Percentiles rank a stretch among this genome's conserved stretches.
These are phyloP conservation scores for Drosophila diplacantha DNA, from an alignment of 2,888 invertebrate genomes.

Conservation along the genomic window DNA sequence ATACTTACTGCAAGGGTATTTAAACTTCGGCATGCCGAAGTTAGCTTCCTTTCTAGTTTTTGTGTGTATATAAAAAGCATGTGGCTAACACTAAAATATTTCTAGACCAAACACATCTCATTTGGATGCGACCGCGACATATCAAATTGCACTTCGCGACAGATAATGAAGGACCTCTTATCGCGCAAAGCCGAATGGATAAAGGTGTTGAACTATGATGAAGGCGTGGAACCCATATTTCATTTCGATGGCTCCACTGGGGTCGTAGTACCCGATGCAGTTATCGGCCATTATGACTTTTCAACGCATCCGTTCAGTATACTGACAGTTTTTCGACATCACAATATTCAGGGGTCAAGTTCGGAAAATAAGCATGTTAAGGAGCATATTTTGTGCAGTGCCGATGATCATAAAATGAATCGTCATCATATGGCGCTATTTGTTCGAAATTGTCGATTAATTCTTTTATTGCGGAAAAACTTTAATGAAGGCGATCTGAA, in stretches of 20 bases:
- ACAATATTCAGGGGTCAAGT: slow-evolving; percentile 79
- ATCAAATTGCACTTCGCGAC: slow-evolving; percentile 73
- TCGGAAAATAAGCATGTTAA: slow-evolving; percentile 91
- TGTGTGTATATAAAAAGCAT: too few species aligned
- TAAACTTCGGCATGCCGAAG: too few species aligned
- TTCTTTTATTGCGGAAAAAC: slow-evolving; percentile 92
- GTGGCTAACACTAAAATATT: slow-evolving; percentile 2
- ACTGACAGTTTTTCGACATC: slow-evolving; percentile 97
- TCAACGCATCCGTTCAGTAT: slow-evolving; percentile 91
- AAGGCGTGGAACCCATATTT: slow-evolving; percentile 94
- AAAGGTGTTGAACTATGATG: slow-evolving; percentile 88
- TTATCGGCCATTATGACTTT: slow-evolving; percentile 83
- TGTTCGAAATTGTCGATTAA: slow-evolving; percentile 97
- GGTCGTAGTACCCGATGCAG: slow-evolving; percentile 87
- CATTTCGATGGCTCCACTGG: slow-evolving; percentile 97
- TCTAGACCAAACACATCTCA: slow-evolving; percentile 85
- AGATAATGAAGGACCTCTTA: slow-evolving; percentile 70
- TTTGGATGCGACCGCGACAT: slow-evolving; percentile 96
- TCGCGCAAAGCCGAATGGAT: slow-evolving; percentile 87
- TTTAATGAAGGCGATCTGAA: slow-evolving; percentile 95
- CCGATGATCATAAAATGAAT: slow-evolving; percentile 99
- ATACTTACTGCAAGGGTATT: too few species aligned
- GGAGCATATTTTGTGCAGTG: slow-evolving; percentile 97
- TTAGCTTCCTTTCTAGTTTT: too few species aligned
- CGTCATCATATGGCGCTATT: slow-evolving; percentile 99